A percentile compares a stretch with the other conserved stretches of the same genome.
Evolutionary conservation across 2,113 vertebrate species (phyloP).

Genomic region (Hippocampus guttulatus): DNA sequence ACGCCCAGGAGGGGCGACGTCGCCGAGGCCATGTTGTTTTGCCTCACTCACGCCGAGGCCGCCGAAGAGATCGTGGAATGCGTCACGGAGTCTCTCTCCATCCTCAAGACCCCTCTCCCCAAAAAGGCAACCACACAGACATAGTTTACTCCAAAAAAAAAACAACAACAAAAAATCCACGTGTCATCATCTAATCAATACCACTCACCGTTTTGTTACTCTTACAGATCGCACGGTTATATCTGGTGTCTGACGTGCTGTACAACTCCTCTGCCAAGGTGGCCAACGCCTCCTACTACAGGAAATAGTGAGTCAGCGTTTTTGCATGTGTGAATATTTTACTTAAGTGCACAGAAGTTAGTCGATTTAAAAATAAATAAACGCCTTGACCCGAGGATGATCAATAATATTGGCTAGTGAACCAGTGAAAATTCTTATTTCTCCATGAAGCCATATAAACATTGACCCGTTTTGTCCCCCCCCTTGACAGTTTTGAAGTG

Average conservation of each 20-base stretch:
- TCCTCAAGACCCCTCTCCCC: conserved; percentile 96
- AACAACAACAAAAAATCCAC: fast-evolving
- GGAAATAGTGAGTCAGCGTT: conserved; percentile 89
- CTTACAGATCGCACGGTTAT: conserved; percentile 91
- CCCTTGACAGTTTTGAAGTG: conserved; percentile 89
- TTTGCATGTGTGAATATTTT: neutral
- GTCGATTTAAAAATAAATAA: no score
- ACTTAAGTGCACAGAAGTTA: no score
- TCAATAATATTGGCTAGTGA: no score
- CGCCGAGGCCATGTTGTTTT: conserved; percentile 96
- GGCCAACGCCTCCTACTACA: conserved; percentile 96
- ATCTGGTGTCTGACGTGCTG: conserved; percentile 96
- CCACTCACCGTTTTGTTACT: neutral
- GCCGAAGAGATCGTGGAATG: conserved; percentile 99
- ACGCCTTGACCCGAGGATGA: no score
- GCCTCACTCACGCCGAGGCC: conserved; percentile 92
- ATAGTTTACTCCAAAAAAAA: neutral
- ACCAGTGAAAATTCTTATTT: no score
- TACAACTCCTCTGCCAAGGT: conserved; percentile 99
- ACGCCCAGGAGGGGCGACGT: conserved; percentile 91
- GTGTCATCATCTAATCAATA: no score
- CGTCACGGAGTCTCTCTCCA: conserved; percentile 91
- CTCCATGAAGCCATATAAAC: no score
- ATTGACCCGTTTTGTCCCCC: neutral
- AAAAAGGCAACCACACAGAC: conserved; percentile 79